These are phyloP conservation scores for Drosophila miranda DNA, from an alignment of 1,140 invertebrate species.

Conservation along the genomic window DNA sequence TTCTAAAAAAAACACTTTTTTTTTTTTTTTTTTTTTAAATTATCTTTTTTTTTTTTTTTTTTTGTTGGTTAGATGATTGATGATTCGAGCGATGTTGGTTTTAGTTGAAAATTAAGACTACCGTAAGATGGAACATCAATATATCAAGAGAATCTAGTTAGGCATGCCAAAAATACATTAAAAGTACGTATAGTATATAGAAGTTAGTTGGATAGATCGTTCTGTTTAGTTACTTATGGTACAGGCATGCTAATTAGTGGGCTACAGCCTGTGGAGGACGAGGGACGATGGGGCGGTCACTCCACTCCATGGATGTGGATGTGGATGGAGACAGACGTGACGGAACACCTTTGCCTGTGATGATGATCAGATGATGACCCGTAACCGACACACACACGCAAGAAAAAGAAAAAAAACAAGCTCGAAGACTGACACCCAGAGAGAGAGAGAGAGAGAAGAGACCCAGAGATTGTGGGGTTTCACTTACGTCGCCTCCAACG, in stretches of 20 bases:
- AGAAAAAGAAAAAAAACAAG: background rate
- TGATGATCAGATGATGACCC: conserved; percentile 39
- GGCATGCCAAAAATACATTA: conserved; percentile 50
- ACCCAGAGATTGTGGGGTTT: too few species aligned
- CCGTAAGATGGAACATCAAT: conserved; percentile 29
- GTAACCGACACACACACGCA: conserved; percentile 13
- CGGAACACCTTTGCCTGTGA: conserved; percentile 23
- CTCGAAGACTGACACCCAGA: conserved; percentile 23
- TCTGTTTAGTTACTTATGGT: conserved; percentile 20
- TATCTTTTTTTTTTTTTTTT: background rate
- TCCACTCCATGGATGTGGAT: background rate
- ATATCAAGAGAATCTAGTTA: conserved; percentile 63
- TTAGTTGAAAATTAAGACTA: conserved; percentile 48
- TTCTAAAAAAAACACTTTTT: background rate
- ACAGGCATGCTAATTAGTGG: conserved; percentile 35
- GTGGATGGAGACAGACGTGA: conserved; percentile 18
- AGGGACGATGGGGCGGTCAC: background rate
- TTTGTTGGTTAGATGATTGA: conserved; percentile 27
- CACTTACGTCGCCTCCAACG: conserved; percentile 42
- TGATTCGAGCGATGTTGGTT: conserved; percentile 15
- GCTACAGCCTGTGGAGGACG: background rate
- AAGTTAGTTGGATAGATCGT: background rate
- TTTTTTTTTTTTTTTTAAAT: background rate
- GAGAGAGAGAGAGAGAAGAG: too few species aligned
- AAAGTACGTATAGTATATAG: conserved; percentile 4